Evolutionary conservation across 2,797 vertebrate genomes (phyloP).

Genomic region (Hemibagrus guttatus): DNA sequence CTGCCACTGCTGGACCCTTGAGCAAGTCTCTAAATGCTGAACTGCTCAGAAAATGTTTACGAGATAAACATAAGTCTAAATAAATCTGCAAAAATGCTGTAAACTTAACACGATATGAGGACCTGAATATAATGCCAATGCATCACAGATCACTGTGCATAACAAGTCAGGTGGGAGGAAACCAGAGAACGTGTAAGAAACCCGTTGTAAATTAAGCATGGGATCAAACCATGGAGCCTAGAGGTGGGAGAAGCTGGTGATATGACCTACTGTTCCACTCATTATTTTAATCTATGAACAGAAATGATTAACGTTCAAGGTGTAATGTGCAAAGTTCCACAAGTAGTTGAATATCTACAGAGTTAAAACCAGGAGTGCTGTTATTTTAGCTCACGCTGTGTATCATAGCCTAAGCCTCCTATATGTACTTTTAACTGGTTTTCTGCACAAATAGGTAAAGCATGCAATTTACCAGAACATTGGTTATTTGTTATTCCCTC

Average conservation of each 20-base stretch:
- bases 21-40: neutral
- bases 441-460: neutral
- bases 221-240: neutral
- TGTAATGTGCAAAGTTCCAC: neutral
- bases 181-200: neutral
- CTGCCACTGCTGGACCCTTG: neutral
- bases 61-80: neutral
- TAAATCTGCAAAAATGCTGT: neutral
- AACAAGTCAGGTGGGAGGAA: neutral
- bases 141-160: neutral
- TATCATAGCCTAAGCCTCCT: neutral
- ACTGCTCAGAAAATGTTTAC: neutral
- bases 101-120: neutral
- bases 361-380: neutral
- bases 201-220: neutral
- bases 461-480: neutral
- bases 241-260: neutral
- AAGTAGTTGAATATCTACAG: neutral
- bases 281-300: neutral
- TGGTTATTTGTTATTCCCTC: neutral
- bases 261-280: neutral
- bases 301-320: neutral
- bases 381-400: neutral
- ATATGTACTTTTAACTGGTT: neutral
- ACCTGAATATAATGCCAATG: neutral